These are phyloP conservation scores for Microtus obscurus DNA, from an alignment of 2,797 vertebrate genomes.

Conservation along the genomic window DNA sequence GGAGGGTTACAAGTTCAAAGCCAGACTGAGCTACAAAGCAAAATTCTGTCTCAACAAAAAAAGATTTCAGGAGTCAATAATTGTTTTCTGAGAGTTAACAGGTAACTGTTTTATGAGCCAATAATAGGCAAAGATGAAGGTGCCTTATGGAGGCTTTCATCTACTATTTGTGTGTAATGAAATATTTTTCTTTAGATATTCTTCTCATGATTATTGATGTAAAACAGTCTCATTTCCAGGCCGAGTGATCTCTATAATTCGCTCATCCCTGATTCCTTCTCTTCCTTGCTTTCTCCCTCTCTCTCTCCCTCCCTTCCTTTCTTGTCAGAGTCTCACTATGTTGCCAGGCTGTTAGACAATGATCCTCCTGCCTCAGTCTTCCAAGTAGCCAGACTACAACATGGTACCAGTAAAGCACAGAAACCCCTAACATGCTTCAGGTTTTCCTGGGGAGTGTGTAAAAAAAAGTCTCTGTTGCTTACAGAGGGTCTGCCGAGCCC, in stretches of 20 bases:
- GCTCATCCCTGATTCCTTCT: neutral
- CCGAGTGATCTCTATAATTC: neutral
- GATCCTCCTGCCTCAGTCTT: neutral
- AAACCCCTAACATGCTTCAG: neutral
- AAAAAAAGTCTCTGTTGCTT: neutral
- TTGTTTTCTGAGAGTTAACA: neutral
- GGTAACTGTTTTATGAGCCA: neutral
- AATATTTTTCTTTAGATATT: neutral
- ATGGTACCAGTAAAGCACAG: neutral
- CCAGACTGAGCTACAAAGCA: neutral
- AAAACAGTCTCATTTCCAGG: neutral
- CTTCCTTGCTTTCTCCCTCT: too few relatives aligned
- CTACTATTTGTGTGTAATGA: neutral
- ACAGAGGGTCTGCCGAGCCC: neutral
- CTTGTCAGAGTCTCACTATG: neutral
- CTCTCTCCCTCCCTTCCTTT: neutral
- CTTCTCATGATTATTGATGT: constrained; percentile 23
- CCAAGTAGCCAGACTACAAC: neutral
- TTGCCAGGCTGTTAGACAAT: neutral
- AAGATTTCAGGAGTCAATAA: neutral
- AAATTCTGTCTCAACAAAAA: neutral
- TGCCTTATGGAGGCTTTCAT: neutral
- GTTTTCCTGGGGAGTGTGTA: neutral
- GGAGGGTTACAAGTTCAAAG: neutral
- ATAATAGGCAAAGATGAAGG: neutral